Evolutionary conservation across 1,140 invertebrate genomes (phyloP).

Genomic region (Drosophila paulistorum): DNA sequence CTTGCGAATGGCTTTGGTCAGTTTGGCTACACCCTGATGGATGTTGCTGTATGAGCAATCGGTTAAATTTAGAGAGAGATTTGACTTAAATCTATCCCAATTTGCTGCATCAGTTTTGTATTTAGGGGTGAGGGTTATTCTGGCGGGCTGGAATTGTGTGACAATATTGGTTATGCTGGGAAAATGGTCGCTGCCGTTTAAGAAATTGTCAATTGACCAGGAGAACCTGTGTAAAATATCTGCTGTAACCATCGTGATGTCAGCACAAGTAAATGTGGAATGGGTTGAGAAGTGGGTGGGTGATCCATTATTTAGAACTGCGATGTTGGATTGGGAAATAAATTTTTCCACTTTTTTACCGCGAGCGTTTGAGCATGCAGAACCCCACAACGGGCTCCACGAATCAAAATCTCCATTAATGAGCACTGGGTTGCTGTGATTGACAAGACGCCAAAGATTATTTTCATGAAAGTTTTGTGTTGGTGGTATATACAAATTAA

Average conservation of each 20-base stretch:
- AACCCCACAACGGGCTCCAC: neutral
- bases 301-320: neutral
- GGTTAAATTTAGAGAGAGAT: neutral
- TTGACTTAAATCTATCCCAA: neutral
- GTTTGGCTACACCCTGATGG: neutral
- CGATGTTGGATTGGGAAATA: neutral
- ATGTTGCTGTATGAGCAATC: neutral
- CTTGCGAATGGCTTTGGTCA: neutral
- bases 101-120: constrained; percentile 4
- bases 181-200: no score
- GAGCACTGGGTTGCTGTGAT: neutral
- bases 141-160: neutral
- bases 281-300: constrained; percentile 8
- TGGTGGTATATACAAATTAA: constrained; percentile 2
- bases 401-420: neutral
- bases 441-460: neutral
- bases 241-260: constrained; percentile 1
- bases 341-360: neutral
- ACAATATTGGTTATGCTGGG: neutral
- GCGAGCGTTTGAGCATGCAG: neutral
- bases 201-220: no score
- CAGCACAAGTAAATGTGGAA: constrained; percentile 7
- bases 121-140: neutral
- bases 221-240: neutral
- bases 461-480: neutral